These are phyloP conservation scores for Cyclura pinguis DNA, from an alignment of 2,797 vertebrate species.

Conservation along the genomic window DNA sequence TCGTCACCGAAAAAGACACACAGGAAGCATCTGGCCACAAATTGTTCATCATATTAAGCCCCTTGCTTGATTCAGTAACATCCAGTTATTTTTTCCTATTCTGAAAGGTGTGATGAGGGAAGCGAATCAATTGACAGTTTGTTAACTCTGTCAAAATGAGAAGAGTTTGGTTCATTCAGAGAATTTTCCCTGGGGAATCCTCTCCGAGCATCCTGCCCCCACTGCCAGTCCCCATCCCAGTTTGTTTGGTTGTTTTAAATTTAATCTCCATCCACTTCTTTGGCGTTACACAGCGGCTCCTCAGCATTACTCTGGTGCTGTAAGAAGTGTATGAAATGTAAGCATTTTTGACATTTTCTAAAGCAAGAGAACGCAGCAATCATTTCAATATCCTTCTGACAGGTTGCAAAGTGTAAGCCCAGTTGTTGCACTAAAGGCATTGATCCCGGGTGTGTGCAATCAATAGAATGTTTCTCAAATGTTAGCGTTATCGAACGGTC, in stretches of 20 bases:
- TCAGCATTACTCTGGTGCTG: slow-evolving; percentile 51
- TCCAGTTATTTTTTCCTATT: slow-evolving; percentile 11
- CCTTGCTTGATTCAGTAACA: slow-evolving; percentile 37
- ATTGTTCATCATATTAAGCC: slow-evolving; percentile 17
- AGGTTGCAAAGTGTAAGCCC: slow-evolving; percentile 35
- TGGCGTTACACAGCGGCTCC: slow-evolving; percentile 58
- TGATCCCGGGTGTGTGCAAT: slow-evolving; percentile 1
- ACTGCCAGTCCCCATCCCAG: neutral
- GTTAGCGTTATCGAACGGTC: slow-evolving; percentile 33
- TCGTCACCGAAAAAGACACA: neutral
- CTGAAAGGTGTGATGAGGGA: slow-evolving; percentile 6
- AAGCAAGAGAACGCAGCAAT: slow-evolving; percentile 25
- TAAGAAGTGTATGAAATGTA: slow-evolving; percentile 41
- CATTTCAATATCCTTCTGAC: slow-evolving; percentile 35
- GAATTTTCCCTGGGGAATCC: slow-evolving; percentile 57
- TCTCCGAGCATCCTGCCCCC: slow-evolving; percentile 41
- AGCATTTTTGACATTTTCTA: slow-evolving; percentile 38
- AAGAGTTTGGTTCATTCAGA: slow-evolving; percentile 43
- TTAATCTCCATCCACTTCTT: slow-evolving; percentile 54
- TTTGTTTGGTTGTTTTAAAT: slow-evolving; percentile 52
- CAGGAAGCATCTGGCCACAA: neutral
- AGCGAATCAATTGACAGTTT: slow-evolving; percentile 37
- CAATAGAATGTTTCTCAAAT: accelerated
- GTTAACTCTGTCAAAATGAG: slow-evolving; percentile 34
- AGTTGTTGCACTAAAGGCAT: slow-evolving; percentile 4